Conservation (phyloP, 37 sponge, comb jelly and placozoan species). For the Tethya wilhelma region DNA sequence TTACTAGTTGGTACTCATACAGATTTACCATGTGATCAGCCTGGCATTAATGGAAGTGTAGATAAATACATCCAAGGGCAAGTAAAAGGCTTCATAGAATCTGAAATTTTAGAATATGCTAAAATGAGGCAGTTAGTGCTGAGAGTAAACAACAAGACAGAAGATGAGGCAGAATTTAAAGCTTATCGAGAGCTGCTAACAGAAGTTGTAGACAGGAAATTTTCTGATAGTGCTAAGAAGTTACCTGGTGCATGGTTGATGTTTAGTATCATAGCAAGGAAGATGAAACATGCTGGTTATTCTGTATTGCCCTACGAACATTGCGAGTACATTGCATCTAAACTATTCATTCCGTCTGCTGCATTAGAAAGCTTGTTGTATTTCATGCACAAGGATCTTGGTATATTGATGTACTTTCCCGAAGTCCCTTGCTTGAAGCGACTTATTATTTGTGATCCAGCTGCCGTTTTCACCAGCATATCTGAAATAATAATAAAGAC, state of each 20-base stretch:
- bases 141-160: neutral
- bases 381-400: conserved; percentile 2
- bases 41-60: neutral
- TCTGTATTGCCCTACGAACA: neutral
- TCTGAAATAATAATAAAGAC: neutral
- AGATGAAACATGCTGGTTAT: neutral
- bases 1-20: neutral
- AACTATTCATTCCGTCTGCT: neutral
- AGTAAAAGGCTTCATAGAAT: neutral
- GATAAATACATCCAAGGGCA: neutral
- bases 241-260: neutral
- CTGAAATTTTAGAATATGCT: neutral
- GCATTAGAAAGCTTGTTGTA: neutral
- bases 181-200: neutral
- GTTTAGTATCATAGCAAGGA: neutral
- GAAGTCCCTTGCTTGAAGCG: neutral
- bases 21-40: neutral
- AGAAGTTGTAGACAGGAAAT: neutral
- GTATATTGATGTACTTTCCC: neutral
- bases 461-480: neutral
- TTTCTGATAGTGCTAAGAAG: neutral
- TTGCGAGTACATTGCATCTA: neutral
- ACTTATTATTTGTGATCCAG: conserved; percentile 3
- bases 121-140: neutral
- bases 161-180: neutral